phyloP scores from a whole-genome alignment of 2,113 vertebrate species.

The Benitochromis conjunctus region DNA sequence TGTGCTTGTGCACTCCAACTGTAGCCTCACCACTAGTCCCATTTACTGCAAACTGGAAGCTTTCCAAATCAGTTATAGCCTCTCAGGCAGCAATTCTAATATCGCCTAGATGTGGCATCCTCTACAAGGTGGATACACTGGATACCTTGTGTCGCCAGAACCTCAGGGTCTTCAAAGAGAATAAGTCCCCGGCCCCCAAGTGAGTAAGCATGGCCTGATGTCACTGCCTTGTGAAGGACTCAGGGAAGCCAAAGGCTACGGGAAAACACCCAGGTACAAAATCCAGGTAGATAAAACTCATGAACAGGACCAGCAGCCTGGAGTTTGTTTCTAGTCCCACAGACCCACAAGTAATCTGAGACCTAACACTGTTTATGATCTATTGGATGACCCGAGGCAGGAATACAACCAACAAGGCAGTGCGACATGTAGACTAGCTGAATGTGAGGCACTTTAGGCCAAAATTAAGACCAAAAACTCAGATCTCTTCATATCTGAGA shows the following conservation, averaged over 20 bases:
- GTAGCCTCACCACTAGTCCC: neutral
- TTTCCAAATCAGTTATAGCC: fast-evolving
- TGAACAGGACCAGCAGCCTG: fast-evolving
- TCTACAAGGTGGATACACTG: neutral
- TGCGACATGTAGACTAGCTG: neutral
- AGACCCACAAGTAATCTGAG: neutral
- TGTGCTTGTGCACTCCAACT: neutral
- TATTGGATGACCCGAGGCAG: neutral
- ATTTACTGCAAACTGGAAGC: neutral
- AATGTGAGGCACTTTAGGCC: no score
- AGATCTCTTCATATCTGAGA: no score
- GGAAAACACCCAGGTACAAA: neutral
- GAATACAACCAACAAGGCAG: fast-evolving
- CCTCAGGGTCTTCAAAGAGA: neutral
- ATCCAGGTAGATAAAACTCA: fast-evolving
- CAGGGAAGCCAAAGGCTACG: neutral
- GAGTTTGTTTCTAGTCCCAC: no score
- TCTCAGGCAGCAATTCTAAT: neutral
- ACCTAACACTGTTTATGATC: fast-evolving
- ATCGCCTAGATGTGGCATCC: neutral
- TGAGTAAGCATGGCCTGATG: neutral
- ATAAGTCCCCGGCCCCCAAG: neutral
- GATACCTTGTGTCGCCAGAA: fast-evolving
- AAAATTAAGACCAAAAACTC: neutral
- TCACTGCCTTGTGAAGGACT: neutral